Percentiles rank a stretch among this genome's conserved stretches.
These are phyloP conservation scores for Sycophila sp. DNA, from an alignment of 1,140 invertebrate species.

Conservation along the genomic window DNA sequence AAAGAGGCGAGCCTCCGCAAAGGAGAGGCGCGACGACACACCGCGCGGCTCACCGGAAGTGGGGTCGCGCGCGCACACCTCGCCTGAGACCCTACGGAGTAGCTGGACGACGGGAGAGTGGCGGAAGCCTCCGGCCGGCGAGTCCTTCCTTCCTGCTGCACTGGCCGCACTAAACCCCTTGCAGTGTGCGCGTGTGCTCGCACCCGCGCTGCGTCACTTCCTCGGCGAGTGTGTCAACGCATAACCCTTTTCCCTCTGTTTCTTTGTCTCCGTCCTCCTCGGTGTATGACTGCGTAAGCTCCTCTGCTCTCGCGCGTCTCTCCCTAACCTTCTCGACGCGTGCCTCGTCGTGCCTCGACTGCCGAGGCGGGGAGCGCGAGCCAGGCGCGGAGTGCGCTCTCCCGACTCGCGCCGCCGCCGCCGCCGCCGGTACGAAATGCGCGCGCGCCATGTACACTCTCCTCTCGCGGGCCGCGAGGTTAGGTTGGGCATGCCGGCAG, in stretches of 20 bases:
- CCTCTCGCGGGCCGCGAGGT: not conserved
- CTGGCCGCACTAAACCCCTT: too few species aligned
- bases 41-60: too few species aligned
- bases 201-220: too few species aligned
- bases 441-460: not conserved
- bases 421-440: not conserved
- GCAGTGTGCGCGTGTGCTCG: too few species aligned
- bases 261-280: not conserved
- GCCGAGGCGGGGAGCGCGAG: not conserved
- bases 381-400: not conserved
- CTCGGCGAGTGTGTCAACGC: too few species aligned
- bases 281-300: too few species aligned
- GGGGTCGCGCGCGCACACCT: too few species aligned
- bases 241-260: not conserved
- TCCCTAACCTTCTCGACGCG: slow-evolving; percentile 19
- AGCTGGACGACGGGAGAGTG: too few species aligned
- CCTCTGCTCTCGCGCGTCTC: not conserved
- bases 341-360: slow-evolving; percentile 33
- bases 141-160: not conserved
- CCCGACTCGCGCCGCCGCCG: not conserved
- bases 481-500: slow-evolving; percentile 17
- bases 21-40: too few species aligned
- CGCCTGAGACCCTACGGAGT: too few species aligned
- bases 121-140: not conserved
- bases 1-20: too few species aligned